Conservation (phyloP, 1,140 invertebrate species). For the Neotoxoptera formosana region DNA sequence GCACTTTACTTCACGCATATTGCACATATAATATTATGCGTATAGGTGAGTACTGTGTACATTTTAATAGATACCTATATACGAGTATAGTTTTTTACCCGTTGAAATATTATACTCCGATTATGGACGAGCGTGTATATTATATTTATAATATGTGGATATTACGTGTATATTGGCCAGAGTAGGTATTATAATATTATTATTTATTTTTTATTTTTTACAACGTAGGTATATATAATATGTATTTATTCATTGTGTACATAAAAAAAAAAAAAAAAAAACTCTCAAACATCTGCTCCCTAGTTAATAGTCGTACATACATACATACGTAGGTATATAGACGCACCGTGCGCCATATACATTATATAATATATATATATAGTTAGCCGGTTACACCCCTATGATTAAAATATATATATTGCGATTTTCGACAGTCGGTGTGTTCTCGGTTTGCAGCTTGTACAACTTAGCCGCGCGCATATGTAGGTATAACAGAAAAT, state of each 20-base stretch:
- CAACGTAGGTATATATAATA: background rate
- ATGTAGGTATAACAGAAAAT: background rate
- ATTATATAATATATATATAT: too few relatives aligned
- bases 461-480: background rate
- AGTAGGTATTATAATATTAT: background rate
- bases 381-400: background rate
- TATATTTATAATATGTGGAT: too few relatives aligned
- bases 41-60: background rate
- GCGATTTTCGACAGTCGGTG: background rate
- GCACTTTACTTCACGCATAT: background rate
- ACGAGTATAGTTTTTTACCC: background rate
- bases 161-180: background rate
- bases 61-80: background rate
- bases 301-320: background rate
- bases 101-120: background rate
- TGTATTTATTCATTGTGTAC: background rate
- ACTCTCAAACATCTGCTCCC: constrained; percentile 11
- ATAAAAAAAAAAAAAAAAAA: background rate
- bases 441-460: background rate
- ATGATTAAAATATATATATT: constrained; percentile 23
- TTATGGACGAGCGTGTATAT: background rate
- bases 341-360: background rate
- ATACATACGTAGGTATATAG: background rate
- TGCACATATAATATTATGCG: background rate
- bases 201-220: background rate